Percentiles rank a stretch among this genome's conserved stretches.
Evolutionary conservation across 2,888 invertebrate species (phyloP).

Genomic region (Syritta pipiens): DNA sequence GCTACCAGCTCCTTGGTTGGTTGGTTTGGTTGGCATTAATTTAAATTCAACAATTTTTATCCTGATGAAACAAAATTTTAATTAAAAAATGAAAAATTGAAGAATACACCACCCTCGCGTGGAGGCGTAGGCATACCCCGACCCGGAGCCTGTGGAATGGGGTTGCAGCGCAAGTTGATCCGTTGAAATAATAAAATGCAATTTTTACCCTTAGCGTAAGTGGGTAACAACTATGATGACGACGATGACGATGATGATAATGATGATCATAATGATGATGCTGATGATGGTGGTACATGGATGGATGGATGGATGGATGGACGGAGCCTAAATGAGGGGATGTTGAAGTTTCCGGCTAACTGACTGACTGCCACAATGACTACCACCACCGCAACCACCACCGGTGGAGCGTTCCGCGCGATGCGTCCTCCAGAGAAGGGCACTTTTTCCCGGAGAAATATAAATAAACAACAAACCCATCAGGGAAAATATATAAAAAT

Average conservation of each 20-base stretch:
- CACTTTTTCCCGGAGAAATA: conserved; percentile 17
- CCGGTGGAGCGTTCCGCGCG: conserved; percentile 3
- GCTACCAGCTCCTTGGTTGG: conserved; percentile 38
- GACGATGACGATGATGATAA: conserved; percentile 12
- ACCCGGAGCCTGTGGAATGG: neutral
- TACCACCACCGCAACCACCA: conserved; percentile 3
- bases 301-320: conserved; percentile 35
- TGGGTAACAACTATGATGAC: conserved; percentile 57
- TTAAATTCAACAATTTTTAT: conserved; percentile 69
- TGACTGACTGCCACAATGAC: conserved; percentile 66
- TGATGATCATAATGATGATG: conserved; percentile 1
- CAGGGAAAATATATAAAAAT: conserved; percentile 25
- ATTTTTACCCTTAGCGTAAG: conserved; percentile 63
- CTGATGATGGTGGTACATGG: conserved; percentile 13
- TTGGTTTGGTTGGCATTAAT: conserved; percentile 63
- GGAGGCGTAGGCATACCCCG: neutral
- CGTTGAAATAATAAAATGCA: conserved; percentile 64
- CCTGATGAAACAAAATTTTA: conserved; percentile 67
- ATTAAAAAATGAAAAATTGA: conserved; percentile 69
- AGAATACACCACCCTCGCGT: conserved; percentile 30
- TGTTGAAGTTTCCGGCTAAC: conserved; percentile 66
- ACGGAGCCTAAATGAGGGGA: conserved; percentile 55
- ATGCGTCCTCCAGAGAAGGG: conserved; percentile 7
- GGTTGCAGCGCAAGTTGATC: conserved; percentile 46
- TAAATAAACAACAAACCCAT: conserved; percentile 37